Evolutionary conservation across 2,113 vertebrate genomes (phyloP).

Genomic region (Brachypodius melanocephalos): DNA sequence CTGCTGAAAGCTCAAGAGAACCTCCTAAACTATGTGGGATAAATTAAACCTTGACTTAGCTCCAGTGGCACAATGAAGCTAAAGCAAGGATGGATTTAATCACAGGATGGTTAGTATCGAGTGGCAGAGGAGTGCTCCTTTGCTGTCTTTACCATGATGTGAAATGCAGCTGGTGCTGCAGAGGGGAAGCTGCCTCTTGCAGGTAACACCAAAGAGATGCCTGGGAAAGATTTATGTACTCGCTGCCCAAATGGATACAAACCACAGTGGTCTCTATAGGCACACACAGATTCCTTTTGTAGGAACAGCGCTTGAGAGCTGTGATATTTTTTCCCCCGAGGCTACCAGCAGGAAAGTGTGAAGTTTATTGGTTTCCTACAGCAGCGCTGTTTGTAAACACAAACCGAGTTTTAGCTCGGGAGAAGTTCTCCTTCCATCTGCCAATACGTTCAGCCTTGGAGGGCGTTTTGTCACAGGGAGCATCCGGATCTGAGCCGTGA

Average conservation of each 20-base stretch:
- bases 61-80: background rate
- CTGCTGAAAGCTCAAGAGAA: background rate
- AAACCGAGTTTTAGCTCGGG: background rate
- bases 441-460: fast-evolving
- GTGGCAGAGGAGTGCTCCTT: background rate
- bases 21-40: background rate
- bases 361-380: background rate
- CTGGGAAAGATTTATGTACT: background rate
- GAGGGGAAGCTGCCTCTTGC: background rate
- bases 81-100: background rate
- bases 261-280: background rate
- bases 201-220: background rate
- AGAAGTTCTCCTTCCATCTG: background rate
- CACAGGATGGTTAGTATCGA: background rate
- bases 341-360: background rate
- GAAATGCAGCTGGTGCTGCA: background rate
- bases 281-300: background rate
- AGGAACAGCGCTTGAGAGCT: background rate
- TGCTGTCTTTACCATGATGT: background rate
- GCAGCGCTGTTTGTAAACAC: background rate
- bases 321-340: background rate
- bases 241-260: background rate
- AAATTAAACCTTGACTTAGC: background rate
- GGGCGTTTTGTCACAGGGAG: background rate
- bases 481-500: background rate